phyloP scores from a whole-genome alignment of 1,140 invertebrate species.

The Nasonia longicornis region DNA sequence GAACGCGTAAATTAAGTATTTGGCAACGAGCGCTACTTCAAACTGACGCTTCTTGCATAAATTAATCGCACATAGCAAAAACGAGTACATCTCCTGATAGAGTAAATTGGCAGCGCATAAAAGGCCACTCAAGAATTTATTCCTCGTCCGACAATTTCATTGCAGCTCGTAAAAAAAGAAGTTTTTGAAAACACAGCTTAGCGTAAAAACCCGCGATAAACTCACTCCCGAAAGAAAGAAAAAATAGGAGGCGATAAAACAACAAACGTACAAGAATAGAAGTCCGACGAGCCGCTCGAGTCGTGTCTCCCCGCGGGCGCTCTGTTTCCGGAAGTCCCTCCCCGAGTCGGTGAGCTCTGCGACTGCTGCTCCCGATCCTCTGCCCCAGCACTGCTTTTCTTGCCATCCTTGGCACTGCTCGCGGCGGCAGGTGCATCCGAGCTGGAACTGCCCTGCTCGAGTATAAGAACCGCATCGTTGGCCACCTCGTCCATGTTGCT shows the following conservation, averaged over 20 bases:
- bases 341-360: background rate
- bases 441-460: constrained; percentile 51
- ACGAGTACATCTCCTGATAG: no score
- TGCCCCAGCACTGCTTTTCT: background rate
- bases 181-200: background rate
- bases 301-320: constrained; percentile 9
- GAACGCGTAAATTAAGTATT: background rate
- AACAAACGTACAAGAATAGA: constrained; percentile 35
- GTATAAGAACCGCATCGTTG: constrained; percentile 61
- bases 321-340: background rate
- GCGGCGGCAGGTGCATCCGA: background rate
- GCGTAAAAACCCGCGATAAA: background rate
- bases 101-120: background rate
- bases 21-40: no score
- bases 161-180: background rate
- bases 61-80: no score
- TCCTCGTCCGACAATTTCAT: no score
- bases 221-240: background rate
- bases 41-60: no score
- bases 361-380: background rate
- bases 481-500: constrained; percentile 66
- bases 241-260: background rate
- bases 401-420: background rate
- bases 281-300: constrained; percentile 39
- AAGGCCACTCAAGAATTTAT: background rate